Percentiles rank a stretch among this genome's conserved stretches.
These are phyloP conservation scores for Brenthis ino DNA, from an alignment of 2,888 invertebrate species.

Conservation along the genomic window DNA sequence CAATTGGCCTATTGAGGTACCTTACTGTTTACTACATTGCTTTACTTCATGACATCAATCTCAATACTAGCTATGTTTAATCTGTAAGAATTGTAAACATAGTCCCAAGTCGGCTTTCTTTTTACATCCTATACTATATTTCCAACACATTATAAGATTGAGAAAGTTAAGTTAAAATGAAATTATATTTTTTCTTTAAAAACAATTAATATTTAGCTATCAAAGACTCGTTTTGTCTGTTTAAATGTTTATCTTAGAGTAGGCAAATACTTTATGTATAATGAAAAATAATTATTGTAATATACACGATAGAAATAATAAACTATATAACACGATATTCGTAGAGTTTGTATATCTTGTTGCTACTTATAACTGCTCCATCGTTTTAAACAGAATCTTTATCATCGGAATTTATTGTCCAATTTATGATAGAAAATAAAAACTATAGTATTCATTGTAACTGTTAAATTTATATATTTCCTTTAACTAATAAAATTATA, in stretches of 20 bases:
- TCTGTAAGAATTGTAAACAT: neutral
- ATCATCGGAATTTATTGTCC: constrained; percentile 29
- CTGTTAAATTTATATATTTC: constrained; percentile 28
- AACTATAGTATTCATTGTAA: constrained; percentile 24
- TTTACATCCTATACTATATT: neutral
- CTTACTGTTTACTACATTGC: constrained; percentile 23
- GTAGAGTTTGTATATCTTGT: constrained; percentile 41
- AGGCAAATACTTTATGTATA: constrained; percentile 33
- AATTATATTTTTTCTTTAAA: neutral
- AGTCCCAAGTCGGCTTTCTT: neutral
- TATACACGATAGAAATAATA: constrained; percentile 34
- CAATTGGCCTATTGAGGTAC: constrained; percentile 48
- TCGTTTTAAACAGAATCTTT: constrained; percentile 26
- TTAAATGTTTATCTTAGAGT: constrained; percentile 37
- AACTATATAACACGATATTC: constrained; percentile 38
- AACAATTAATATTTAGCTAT: constrained; percentile 14
- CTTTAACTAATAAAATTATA: constrained; percentile 25
- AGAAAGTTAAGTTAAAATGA: constrained; percentile 1
- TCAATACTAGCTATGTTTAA: constrained; percentile 8
- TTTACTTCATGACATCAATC: constrained; percentile 30
- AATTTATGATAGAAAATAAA: constrained; percentile 28
- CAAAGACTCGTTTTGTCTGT: constrained; percentile 30
- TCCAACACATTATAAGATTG: neutral
- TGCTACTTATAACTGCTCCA: constrained; percentile 36
- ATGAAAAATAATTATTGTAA: constrained; percentile 37